Evolutionary conservation across 2,113 vertebrate genomes (phyloP).

Genomic region (Pituophis catenifer): DNA sequence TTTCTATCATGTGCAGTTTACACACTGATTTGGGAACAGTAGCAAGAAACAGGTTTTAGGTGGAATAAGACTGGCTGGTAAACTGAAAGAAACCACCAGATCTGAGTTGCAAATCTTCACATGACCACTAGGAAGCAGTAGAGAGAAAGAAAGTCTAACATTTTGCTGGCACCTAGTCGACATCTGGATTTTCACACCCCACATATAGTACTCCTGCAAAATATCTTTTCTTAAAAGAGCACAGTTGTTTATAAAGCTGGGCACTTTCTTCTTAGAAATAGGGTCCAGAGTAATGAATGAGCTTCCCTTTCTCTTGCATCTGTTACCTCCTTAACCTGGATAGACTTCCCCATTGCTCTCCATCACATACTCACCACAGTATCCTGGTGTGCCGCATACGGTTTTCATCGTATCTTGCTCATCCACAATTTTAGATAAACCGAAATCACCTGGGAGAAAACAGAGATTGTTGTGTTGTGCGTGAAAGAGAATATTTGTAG

Average conservation of each 20-base stretch:
- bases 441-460: conserved; percentile 79
- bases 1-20: not conserved
- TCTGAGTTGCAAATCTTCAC: not conserved
- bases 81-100: not conserved
- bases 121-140: not conserved
- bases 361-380: conserved; percentile 76
- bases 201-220: not conserved
- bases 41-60: not conserved
- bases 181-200: not conserved
- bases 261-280: not conserved
- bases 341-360: not conserved
- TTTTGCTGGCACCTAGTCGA: not conserved
- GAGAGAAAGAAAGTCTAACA: not conserved
- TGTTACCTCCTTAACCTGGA: not conserved
- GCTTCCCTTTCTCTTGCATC: not conserved
- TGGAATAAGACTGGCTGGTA: not conserved
- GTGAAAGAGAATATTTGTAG: not conserved
- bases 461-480: not conserved
- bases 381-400: conserved; percentile 84
- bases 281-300: too few relatives aligned
- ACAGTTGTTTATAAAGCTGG: not conserved
- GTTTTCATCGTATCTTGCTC: conserved; percentile 90
- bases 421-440: conserved; percentile 86
- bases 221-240: not conserved
- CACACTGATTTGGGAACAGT: not conserved